Evolutionary conservation across 2,888 invertebrate genomes (phyloP).

Genomic region (Keiferia lycopersicella): DNA sequence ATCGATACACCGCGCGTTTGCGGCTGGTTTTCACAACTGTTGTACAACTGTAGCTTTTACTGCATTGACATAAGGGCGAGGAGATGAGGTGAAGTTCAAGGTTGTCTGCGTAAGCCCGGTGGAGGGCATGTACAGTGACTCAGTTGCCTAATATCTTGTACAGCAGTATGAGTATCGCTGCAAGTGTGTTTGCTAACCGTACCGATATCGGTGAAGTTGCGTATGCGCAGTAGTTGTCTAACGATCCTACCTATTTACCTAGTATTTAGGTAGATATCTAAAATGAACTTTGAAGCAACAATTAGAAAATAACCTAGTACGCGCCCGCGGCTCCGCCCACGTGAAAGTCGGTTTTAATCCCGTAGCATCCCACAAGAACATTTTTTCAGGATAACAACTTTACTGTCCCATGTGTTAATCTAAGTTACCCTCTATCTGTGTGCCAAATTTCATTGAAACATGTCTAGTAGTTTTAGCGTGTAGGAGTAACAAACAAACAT

Average conservation of each 20-base stretch:
- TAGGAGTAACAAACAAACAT: too few species aligned
- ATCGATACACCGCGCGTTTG: slow-evolving; percentile 17
- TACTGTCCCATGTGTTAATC: too few species aligned
- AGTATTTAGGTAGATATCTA: not conserved
- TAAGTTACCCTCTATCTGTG: too few species aligned
- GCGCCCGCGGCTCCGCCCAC: too few species aligned
- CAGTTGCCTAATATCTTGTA: slow-evolving; percentile 57
- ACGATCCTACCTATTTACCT: not conserved
- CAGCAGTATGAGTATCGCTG: slow-evolving; percentile 44
- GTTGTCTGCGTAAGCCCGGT: not conserved
- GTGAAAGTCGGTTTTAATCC: too few species aligned
- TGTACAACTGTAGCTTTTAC: not conserved
- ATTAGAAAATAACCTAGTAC: too few species aligned
- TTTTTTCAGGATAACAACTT: too few species aligned
- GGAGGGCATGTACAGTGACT: slow-evolving; percentile 52
- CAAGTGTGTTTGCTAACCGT: slow-evolving; percentile 27
- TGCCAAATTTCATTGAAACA: too few species aligned
- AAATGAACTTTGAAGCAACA: not conserved
- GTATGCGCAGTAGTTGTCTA: slow-evolving; percentile 11
- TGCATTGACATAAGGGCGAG: not conserved
- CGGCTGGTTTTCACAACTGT: not conserved
- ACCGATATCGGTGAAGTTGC: not conserved
- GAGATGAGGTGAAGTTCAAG: not conserved
- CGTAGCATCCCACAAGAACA: too few species aligned
- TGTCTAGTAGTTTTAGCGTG: too few species aligned